Evolutionary conservation across 2,888 invertebrate species (phyloP).

Genomic region (Eupithecia subumbrata): DNA sequence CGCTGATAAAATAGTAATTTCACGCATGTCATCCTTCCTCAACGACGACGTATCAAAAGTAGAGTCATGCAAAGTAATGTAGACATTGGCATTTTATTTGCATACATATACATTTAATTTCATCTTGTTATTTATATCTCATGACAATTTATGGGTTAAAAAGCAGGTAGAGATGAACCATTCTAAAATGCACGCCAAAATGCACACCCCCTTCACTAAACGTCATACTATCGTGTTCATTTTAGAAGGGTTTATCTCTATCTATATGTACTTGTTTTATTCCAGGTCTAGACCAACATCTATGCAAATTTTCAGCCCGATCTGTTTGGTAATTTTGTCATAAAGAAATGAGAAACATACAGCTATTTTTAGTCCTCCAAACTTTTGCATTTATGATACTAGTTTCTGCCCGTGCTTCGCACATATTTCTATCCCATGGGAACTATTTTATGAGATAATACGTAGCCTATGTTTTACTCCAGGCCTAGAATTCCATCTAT

Average conservation of each 20-base stretch:
- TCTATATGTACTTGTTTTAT: no score
- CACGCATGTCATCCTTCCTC: conserved; percentile 11
- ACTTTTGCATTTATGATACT: no score
- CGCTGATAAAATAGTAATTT: conserved; percentile 11
- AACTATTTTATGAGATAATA: no score
- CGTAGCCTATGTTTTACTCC: no score
- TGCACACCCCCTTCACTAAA: no score
- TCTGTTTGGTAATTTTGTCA: background rate
- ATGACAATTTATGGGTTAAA: background rate
- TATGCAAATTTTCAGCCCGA: background rate
- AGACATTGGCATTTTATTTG: background rate
- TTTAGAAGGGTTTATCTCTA: no score
- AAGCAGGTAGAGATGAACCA: no score
- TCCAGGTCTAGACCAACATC: background rate
- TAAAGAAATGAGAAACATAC: background rate
- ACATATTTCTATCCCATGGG: no score
- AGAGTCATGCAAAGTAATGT: background rate
- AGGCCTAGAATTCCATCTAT: no score
- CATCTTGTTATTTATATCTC: background rate
- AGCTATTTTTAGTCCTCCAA: background rate
- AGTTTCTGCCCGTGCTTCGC: no score
- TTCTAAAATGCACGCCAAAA: no score
- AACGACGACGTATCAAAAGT: background rate
- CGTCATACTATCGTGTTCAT: no score
- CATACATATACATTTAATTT: background rate